Percentiles rank a stretch among this genome's conserved stretches.
phyloP scores from a whole-genome alignment of 2,113 vertebrate species.

The Daubentonia madagascariensis region DNA sequence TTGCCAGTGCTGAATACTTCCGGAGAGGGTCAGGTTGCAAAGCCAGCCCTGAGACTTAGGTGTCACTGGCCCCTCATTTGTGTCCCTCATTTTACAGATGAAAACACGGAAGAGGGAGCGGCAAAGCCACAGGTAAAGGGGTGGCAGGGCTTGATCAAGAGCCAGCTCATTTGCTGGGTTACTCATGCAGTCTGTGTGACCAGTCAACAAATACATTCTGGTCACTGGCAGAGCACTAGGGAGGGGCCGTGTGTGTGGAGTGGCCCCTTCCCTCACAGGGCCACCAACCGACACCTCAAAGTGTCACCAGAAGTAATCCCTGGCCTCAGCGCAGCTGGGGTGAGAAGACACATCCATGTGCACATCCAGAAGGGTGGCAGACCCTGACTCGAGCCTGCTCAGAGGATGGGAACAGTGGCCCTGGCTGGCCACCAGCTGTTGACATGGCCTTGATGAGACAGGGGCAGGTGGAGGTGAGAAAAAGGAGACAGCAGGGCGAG shows the following conservation, averaged over 20 bases:
- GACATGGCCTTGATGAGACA: not conserved
- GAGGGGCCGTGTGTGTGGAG: fast-evolving
- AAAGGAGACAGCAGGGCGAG: not conserved
- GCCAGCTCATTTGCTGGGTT: fast-evolving
- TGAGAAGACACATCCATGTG: fast-evolving
- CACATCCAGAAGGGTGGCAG: fast-evolving
- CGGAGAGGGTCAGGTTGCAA: fast-evolving
- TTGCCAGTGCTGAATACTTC: fast-evolving
- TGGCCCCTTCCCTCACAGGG: fast-evolving
- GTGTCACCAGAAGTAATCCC: not conserved
- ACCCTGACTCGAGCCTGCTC: fast-evolving
- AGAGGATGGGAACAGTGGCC: fast-evolving
- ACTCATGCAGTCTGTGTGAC: fast-evolving
- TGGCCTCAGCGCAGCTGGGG: fast-evolving
- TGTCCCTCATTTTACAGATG: fast-evolving
- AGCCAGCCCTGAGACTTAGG: not conserved
- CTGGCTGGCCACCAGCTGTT: fast-evolving
- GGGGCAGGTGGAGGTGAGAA: fast-evolving
- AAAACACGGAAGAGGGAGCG: fast-evolving
- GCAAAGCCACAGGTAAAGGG: fast-evolving
- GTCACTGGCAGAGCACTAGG: not conserved
- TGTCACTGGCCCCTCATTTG: fast-evolving
- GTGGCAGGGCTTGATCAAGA: not conserved
- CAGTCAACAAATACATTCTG: fast-evolving
- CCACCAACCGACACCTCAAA: fast-evolving